Base-by-base conservation (phyloP, 2,113 vertebrate genomes). In the Strigops habroptila region DNA sequence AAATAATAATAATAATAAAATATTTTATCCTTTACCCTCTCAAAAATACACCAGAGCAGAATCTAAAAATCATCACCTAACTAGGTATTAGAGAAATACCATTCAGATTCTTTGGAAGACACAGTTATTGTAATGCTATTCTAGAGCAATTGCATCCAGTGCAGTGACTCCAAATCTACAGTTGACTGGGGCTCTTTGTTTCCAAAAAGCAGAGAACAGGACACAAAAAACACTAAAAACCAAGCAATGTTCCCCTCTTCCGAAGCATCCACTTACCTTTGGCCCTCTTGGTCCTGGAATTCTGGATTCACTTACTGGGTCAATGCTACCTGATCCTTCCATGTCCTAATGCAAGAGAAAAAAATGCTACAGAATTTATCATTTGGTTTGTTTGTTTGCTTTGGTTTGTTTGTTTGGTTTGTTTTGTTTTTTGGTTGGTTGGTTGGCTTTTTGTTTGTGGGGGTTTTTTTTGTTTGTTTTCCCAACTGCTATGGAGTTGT, bases 311-410 rank as follows among this genome's bases (percentile, higher is more conserved):
- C 88, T 98, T 69, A 98, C 92, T 12, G 87, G 88, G 53, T 69
- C 59, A 67, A 90, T 57, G 51, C 53, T 91, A 31, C 98, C 99
- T n/a, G 99, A 99, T 57, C 98, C 98, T 96, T 99, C 99, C n/a
- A 97, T 93, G 82, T 99, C 99, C 99, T 99, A 49, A 79, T 30
- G 74, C 88, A 79, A 93, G 60, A 93, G 75, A 90, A 86, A 96
- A 95, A 89, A 93, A n/a, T 49, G 57, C 48, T 73, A 79, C 21
- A 91, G 28, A 85, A 44, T 39, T 30, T 11, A 10, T 44, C 33
- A 30, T 6, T 14, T 3, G 17, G 10, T 57, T 59, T 28, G 8
- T 71, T 44, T 35, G 12, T 3, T 9, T 41, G 39, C 23, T 59
- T 71, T 44, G 31, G 12, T 3, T 9, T 41, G 39, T 35, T 59